Conservation (phyloP, 2,888 invertebrate genomes). For the Oscheius sp. region DNA sequence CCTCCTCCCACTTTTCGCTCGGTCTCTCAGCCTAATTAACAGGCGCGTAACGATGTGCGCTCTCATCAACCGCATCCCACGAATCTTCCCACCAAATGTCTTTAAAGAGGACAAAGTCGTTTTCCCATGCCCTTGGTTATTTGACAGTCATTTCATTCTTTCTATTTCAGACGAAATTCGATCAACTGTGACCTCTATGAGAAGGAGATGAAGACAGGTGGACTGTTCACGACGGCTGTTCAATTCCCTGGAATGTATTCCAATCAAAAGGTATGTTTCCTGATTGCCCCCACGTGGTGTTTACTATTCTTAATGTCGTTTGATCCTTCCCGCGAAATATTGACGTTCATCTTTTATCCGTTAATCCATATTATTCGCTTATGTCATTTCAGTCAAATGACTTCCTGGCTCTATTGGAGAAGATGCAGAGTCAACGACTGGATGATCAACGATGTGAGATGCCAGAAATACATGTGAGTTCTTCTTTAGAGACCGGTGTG, state of each 20-base stretch:
- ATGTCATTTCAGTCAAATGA: slow-evolving; percentile 75
- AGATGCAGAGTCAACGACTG: slow-evolving; percentile 90
- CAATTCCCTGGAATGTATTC: slow-evolving; percentile 25
- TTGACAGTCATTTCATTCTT: not conserved
- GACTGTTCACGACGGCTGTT: slow-evolving; percentile 47
- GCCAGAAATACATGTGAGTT: slow-evolving; percentile 74
- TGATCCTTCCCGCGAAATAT: too few relatives aligned
- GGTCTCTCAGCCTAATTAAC: slow-evolving; percentile 19
- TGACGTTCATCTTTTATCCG: not conserved
- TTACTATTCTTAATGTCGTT: not conserved
- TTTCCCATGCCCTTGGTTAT: slow-evolving; percentile 22
- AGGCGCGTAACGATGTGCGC: slow-evolving; percentile 28
- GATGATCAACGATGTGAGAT: slow-evolving; percentile 97
- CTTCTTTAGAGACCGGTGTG: not conserved
- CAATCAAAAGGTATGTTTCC: slow-evolving; percentile 17
- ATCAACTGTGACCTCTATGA: slow-evolving; percentile 56
- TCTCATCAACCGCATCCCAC: slow-evolving; percentile 15
- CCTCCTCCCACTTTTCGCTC: slow-evolving; percentile 5
- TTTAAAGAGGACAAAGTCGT: not conserved
- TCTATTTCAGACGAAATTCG: slow-evolving; percentile 59
- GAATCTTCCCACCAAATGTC: slow-evolving; percentile 1
- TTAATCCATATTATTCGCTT: not conserved
- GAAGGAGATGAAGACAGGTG: slow-evolving; percentile 49
- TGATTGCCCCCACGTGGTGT: not conserved
- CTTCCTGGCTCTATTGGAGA: slow-evolving; percentile 90